These are phyloP conservation scores for Trilocha varians DNA, from an alignment of 2,888 invertebrate genomes.

Conservation along the genomic window DNA sequence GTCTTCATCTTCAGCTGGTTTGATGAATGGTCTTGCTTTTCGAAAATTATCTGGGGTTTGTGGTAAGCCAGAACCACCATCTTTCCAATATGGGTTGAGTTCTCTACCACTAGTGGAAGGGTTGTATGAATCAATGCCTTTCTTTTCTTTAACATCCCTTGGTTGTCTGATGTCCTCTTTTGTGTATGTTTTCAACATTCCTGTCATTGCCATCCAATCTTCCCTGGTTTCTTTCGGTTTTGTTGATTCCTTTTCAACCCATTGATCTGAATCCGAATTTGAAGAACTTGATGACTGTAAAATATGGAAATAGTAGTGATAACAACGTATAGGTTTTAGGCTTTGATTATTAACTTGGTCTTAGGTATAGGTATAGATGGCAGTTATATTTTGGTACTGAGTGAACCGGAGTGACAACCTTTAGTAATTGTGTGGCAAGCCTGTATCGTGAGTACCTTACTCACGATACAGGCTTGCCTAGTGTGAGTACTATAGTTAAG, in stretches of 20 bases:
- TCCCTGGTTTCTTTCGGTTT: slow-evolving; percentile 66
- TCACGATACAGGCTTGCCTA: too few species aligned
- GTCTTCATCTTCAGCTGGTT: slow-evolving; percentile 49
- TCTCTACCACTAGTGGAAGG: slow-evolving; percentile 83
- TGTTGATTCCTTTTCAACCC: slow-evolving; percentile 72
- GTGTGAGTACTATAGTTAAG: too few species aligned
- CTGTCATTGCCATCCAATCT: slow-evolving; percentile 85
- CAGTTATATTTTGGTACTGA: too few species aligned
- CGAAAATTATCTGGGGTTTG: slow-evolving; percentile 44
- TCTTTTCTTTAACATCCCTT: slow-evolving; percentile 64
- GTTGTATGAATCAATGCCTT: slow-evolving; percentile 74
- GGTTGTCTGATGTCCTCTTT: slow-evolving; percentile 62
- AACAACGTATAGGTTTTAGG: background rate
- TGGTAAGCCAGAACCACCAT: slow-evolving; percentile 90
- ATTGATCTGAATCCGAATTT: slow-evolving; percentile 62
- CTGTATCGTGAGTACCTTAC: too few species aligned
- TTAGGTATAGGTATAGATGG: too few species aligned
- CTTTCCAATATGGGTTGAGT: slow-evolving; percentile 94
- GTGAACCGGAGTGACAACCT: too few species aligned
- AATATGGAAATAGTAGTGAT: slow-evolving; percentile 1
- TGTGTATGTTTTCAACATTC: slow-evolving; percentile 57
- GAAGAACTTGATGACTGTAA: slow-evolving; percentile 45
- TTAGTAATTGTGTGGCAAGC: too few species aligned
- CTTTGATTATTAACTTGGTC: too few species aligned
- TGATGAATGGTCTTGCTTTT: slow-evolving; percentile 46